These are phyloP conservation scores for Pantelozetes paolii DNA, from an alignment of 2,888 invertebrate species.

Conservation along the genomic window DNA sequence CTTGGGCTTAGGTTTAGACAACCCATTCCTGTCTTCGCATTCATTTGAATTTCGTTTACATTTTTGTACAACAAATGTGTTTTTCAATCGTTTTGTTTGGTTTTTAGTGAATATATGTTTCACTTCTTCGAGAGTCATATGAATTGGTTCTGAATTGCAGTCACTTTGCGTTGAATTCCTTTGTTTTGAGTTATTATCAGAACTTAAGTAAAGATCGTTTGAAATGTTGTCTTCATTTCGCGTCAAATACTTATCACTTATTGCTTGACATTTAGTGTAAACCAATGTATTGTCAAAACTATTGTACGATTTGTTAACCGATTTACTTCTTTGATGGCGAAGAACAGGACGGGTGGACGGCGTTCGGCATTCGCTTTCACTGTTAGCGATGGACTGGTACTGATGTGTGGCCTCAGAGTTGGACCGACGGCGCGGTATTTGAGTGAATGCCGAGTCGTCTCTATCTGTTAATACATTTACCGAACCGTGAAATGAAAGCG, in stretches of 20 bases:
- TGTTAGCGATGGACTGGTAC: conserved; percentile 15
- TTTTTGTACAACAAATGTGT: neutral
- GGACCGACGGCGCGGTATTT: conserved; percentile 24
- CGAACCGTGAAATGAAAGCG: conserved; percentile 27
- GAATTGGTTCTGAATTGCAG: conserved; percentile 65
- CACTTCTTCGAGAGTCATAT: conserved; percentile 64
- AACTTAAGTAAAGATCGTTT: neutral
- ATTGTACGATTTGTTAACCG: conserved; percentile 17
- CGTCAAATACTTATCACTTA: conserved; percentile 27
- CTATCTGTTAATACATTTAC: conserved; percentile 7
- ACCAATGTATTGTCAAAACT: neutral
- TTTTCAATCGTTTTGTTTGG: conserved; percentile 18
- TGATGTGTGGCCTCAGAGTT: conserved; percentile 33
- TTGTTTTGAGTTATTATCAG: neutral
- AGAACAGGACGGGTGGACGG: conserved; percentile 10
- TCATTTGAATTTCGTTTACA: neutral
- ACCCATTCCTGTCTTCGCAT: neutral
- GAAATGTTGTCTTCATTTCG: neutral
- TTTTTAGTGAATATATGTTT: conserved; percentile 40
- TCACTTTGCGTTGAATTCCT: neutral
- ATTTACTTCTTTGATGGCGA: conserved; percentile 2
- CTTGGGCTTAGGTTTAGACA: conserved; percentile 7
- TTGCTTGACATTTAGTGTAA: conserved; percentile 11
- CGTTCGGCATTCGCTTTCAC: neutral
- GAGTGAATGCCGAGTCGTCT: conserved; percentile 25